Conservation (phyloP, 2,797 vertebrate genomes). For the Sebastes iracundus region DNA sequence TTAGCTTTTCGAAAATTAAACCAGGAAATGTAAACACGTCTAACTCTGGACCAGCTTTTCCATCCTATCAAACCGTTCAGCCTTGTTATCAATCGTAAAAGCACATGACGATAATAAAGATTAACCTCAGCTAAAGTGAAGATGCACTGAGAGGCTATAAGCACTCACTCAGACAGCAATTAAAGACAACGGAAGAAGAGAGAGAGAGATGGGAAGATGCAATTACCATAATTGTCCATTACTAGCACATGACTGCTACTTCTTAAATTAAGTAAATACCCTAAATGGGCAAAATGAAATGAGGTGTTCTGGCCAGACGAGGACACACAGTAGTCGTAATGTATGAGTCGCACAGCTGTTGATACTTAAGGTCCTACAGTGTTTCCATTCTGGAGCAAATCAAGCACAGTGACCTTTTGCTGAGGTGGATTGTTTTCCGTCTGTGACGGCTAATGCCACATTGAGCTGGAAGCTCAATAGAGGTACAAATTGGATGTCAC, state of each 20-base stretch:
- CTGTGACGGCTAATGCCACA: background rate
- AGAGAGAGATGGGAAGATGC: constrained; percentile 1
- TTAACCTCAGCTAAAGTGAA: background rate
- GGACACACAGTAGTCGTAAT: constrained; percentile 2
- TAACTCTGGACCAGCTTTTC: background rate
- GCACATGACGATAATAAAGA: background rate
- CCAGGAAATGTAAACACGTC: background rate
- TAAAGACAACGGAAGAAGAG: background rate
- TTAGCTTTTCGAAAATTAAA: background rate
- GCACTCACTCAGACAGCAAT: background rate
- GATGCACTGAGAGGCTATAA: background rate
- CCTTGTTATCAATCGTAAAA: background rate
- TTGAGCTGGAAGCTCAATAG: background rate
- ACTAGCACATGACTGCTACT: constrained; percentile 22
- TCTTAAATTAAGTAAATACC: constrained; percentile 30
- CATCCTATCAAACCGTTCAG: background rate
- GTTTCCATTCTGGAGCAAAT: constrained; percentile 31
- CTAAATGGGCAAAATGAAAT: constrained; percentile 46
- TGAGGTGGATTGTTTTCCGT: constrained; percentile 12
- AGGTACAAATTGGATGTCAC: background rate
- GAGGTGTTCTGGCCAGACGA: constrained; percentile 17
- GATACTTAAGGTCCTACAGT: constrained; percentile 6
- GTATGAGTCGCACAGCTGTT: constrained; percentile 34
- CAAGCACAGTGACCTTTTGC: constrained; percentile 33
- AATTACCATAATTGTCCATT: constrained; percentile 6